Evolutionary conservation across 2,888 invertebrate genomes (phyloP).

Genomic region (Polia nebulosa): DNA sequence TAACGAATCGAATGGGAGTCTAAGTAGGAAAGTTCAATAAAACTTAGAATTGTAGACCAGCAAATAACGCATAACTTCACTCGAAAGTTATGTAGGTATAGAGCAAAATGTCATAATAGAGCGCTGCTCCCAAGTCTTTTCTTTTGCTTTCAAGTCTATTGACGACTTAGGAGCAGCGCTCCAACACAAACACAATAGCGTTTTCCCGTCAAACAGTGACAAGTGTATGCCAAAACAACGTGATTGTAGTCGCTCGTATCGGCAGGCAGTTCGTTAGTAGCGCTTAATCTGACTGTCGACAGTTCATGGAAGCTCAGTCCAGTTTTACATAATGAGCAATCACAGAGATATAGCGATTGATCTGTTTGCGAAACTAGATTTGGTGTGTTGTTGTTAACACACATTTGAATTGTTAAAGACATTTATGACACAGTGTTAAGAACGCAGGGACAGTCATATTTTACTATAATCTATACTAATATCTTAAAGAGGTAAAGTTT

Average conservation of each 20-base stretch:
- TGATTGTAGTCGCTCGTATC: slow-evolving; percentile 3
- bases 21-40: no score
- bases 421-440: no score
- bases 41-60: no score
- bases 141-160: no score
- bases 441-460: no score
- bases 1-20: no score
- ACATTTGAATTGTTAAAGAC: background rate
- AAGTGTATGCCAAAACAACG: slow-evolving; percentile 15
- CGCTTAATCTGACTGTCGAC: slow-evolving; percentile 37
- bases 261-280: slow-evolving; percentile 45
- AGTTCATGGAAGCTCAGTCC: background rate
- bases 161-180: no score
- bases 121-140: background rate
- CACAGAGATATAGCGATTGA: slow-evolving; percentile 10
- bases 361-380: slow-evolving; percentile 12
- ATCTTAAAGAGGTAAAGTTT: no score
- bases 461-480: no score
- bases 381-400: background rate
- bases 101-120: no score
- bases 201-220: background rate
- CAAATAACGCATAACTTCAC: background rate
- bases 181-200: no score
- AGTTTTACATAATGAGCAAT: slow-evolving; percentile 25
- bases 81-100: background rate